Percentiles rank a stretch among this genome's conserved stretches.
Conservation (phyloP, 2,888 invertebrate genomes). For the Sarcophaga subvicina region DNA sequence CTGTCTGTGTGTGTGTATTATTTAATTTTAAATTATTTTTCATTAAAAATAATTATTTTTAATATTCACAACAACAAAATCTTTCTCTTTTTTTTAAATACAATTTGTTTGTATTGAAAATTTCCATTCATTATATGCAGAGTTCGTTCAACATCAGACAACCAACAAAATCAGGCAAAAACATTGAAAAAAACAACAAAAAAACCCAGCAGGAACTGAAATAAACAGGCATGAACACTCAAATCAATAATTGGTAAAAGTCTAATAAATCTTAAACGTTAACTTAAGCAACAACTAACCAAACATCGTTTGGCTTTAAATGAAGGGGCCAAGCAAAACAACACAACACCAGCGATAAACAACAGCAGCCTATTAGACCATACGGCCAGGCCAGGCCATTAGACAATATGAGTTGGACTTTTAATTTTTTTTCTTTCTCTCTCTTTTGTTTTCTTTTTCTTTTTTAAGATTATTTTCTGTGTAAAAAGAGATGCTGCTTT, state of each 20-base stretch:
- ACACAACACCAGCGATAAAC: not conserved
- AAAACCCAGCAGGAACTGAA: not conserved
- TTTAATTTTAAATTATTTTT: not conserved
- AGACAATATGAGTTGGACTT: not conserved
- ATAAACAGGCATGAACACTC: slow-evolving; percentile 33
- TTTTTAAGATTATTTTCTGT: not conserved
- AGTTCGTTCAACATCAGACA: not conserved
- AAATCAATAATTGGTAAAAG: slow-evolving; percentile 63
- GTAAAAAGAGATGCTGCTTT: not conserved
- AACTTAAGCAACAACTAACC: slow-evolving; percentile 27
- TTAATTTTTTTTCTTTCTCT: too few relatives aligned
- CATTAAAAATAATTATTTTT: not conserved
- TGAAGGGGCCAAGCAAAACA: not conserved
- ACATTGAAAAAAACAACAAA: not conserved
- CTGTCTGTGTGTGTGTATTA: not conserved
- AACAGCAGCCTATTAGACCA: not conserved
- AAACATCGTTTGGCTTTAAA: slow-evolving; percentile 2
- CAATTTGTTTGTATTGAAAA: too few relatives aligned
- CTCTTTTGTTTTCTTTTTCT: not conserved
- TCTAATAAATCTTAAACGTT: slow-evolving; percentile 50
- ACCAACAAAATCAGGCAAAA: too few relatives aligned
- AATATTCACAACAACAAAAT: not conserved
- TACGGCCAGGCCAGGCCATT: not conserved
- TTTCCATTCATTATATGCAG: not conserved
- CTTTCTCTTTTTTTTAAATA: not conserved